Conservation (phyloP, 2,888 invertebrate species). For the Hydropsyche betteni region DNA sequence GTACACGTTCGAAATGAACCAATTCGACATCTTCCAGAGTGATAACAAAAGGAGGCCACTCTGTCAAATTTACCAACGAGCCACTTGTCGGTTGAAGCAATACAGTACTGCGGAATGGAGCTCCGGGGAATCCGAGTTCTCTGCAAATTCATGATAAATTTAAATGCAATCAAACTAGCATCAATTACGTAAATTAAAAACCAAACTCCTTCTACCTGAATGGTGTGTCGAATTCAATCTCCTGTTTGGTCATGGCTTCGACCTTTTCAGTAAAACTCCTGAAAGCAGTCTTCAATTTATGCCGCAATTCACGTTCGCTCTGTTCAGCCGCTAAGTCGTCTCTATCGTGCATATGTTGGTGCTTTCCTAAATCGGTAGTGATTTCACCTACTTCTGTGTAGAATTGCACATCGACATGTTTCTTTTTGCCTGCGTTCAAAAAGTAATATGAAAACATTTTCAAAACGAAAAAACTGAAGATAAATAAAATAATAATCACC, state of each 20-base stretch:
- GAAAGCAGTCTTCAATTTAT: constrained; percentile 97
- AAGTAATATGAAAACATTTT: neutral
- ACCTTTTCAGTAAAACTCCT: constrained; percentile 98
- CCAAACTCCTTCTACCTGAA: constrained; percentile 68
- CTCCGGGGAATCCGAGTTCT: constrained; percentile 97
- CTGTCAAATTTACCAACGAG: constrained; percentile 96
- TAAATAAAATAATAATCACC: constrained; percentile 65
- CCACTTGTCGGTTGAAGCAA: constrained; percentile 97
- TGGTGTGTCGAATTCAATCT: constrained; percentile 98
- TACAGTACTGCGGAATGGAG: constrained; percentile 95
- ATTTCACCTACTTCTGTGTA: constrained; percentile 99
- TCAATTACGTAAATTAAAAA: neutral
- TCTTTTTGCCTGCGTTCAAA: constrained; percentile 78
- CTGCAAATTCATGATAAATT: constrained; percentile 57
- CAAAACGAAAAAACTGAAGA: neutral
- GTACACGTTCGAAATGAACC: constrained; percentile 98
- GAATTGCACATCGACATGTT: constrained; percentile 98
- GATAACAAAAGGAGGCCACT: constrained; percentile 99
- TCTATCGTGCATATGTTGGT: constrained; percentile 99
- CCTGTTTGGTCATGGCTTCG: constrained; percentile 94
- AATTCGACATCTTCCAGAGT: constrained; percentile 97
- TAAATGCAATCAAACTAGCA: neutral
- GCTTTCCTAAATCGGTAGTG: constrained; percentile 98
- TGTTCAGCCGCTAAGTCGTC: constrained; percentile 99
- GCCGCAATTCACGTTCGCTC: constrained; percentile 94